Evolutionary conservation across 2,888 invertebrate genomes (phyloP), one percentile per base, ranked within the genome.

Genomic region (Hartigia nigra): DNA sequence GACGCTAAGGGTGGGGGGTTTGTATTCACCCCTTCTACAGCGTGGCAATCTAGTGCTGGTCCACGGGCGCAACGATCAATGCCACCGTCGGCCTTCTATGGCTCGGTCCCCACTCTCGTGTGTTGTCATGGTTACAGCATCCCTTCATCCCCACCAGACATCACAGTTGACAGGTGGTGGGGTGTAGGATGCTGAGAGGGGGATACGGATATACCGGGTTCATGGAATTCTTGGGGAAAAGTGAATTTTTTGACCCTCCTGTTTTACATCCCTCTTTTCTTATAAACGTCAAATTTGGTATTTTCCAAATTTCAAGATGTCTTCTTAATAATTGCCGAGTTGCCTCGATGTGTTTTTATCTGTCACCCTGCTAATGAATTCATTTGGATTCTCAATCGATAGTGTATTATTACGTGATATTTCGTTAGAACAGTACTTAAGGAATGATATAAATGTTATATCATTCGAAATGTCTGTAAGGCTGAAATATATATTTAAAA

Each of bases 51-150:
- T 81, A 81, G 82, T 81, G 86, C 86, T 88, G 89, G 89, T 87
- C 87, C 88, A 88, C 84, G 86, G 86, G 85, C 85, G 86, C 88
- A 84, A 88, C 90, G 90, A 90, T 90, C 90, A 90, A 90, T 90
- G 90, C 90, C 89, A 88, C 86, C 72, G 72, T 72, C 72, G 72
- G 72, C 72, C 72, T 72, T 72, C 72, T 72, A 82, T 85, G 81
- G 83, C 84, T 81, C 84, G 55, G 81, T 81, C 87, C 88, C 88
- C 86, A 85, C 88, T 82, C 82, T 74, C 72, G 70, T 81, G 74
- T 80, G 91, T 91, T 82, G 81, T 84, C 89, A 91, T 91, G 89
- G 79, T 88, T 86, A 91, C 91, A 85, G 88, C 88, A 89, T 90
- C 90, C 91, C 90, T 88, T 87, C 86, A 77, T 80, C 86, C 87